Evolutionary conservation across 2,888 invertebrate species (phyloP).

Genomic region (Coelopa pilipes): DNA sequence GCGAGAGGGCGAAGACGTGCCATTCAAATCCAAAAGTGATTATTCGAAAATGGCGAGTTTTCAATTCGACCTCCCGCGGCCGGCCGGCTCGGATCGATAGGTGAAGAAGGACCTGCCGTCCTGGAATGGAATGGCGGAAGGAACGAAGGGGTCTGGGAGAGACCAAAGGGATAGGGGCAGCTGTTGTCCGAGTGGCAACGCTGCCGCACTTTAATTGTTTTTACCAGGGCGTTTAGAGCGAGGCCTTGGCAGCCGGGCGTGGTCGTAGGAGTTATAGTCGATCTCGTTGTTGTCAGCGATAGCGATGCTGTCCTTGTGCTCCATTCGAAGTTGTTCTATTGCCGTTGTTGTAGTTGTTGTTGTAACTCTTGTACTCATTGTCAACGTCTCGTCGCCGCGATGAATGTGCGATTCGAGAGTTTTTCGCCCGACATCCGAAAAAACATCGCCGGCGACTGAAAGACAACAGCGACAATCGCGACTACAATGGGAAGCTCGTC

Average conservation of each 20-base stretch:
- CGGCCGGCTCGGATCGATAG: neutral
- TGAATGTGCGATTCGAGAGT: neutral
- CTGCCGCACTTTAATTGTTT: conserved; percentile 33
- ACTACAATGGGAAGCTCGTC: neutral
- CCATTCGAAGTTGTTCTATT: neutral
- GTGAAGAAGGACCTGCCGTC: neutral
- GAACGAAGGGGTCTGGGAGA: neutral
- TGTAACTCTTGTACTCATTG: neutral
- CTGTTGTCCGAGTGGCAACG: conserved; percentile 2
- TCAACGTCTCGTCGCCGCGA: neutral
- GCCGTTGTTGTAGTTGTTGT: neutral
- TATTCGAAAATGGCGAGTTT: conserved; percentile 35
- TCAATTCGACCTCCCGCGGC: conserved; percentile 9
- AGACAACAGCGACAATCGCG: neutral
- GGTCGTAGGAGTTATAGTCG: neutral
- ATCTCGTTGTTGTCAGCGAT: neutral
- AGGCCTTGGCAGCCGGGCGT: conserved; percentile 6
- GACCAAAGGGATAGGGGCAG: neutral
- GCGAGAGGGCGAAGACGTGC: conserved; percentile 17
- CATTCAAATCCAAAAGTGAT: conserved; percentile 36
- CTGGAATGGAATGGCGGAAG: neutral
- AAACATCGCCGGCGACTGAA: too few species aligned
- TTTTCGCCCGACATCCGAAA: too few species aligned
- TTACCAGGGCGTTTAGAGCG: conserved; percentile 5
- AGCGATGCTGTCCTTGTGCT: neutral